A percentile compares a stretch with the other conserved stretches of the same genome.
These are phyloP conservation scores for Muschampia plurimacula DNA, from an alignment of 2,888 invertebrate species.

Conservation along the genomic window DNA sequence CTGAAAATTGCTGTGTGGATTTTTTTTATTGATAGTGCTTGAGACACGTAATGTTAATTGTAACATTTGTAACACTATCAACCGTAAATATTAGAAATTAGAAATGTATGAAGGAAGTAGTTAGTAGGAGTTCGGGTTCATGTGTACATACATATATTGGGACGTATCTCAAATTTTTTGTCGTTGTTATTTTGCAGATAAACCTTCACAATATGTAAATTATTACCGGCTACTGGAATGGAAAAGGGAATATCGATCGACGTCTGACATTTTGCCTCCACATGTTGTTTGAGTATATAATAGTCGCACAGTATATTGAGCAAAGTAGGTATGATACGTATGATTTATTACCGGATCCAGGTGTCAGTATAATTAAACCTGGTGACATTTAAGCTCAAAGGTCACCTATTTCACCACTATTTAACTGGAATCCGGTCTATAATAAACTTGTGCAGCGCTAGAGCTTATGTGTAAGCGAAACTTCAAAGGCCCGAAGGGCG, in stretches of 20 bases:
- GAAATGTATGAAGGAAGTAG: not conserved
- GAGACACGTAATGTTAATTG: no score
- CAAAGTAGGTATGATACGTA: not conserved
- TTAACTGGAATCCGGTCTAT: constrained; percentile 26
- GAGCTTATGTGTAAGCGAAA: constrained; percentile 11
- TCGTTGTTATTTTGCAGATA: not conserved
- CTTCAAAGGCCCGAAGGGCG: constrained; percentile 17
- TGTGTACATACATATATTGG: no score
- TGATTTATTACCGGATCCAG: constrained; percentile 27
- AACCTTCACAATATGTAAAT: constrained; percentile 1
- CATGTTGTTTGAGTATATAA: not conserved
- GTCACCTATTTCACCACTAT: constrained; percentile 42
- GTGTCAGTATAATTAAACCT: constrained; percentile 42
- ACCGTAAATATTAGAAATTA: no score
- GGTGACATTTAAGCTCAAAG: constrained; percentile 47
- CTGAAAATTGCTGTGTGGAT: not conserved
- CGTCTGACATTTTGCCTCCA: constrained; percentile 24
- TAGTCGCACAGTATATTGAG: not conserved
- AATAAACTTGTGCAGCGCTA: constrained; percentile 9
- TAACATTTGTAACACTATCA: no score
- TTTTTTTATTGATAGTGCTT: not conserved
- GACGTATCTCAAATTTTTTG: not conserved
- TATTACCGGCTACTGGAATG: constrained; percentile 19
- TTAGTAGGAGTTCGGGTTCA: not conserved
- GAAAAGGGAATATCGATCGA: constrained; percentile 23